Evolutionary conservation across 1,140 invertebrate species (phyloP).

Genomic region (Drosophila sp.): DNA sequence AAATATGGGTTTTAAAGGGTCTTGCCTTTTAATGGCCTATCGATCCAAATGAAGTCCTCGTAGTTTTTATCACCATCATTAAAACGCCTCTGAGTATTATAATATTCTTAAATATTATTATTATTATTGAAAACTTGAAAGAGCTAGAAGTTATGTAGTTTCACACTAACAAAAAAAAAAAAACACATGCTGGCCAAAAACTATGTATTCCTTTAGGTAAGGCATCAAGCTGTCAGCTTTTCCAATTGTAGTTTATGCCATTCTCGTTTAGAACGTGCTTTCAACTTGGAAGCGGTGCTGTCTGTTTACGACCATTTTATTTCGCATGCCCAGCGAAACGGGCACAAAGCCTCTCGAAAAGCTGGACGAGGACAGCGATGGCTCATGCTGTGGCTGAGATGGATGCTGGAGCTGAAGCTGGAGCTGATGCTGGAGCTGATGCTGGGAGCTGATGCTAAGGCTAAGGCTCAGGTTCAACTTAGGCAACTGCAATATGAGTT

Average conservation of each 20-base stretch:
- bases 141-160: background rate
- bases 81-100: too few species aligned
- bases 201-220: background rate
- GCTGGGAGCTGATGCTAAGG: constrained; percentile 28
- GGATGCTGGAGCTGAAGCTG: constrained; percentile 12
- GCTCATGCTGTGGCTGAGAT: constrained; percentile 45
- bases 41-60: too few species aligned
- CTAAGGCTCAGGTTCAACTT: constrained; percentile 28
- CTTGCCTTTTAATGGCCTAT: too few species aligned
- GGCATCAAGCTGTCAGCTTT: constrained; percentile 14
- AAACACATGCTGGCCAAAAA: background rate
- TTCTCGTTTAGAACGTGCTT: constrained; percentile 44
- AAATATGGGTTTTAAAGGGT: too few species aligned
- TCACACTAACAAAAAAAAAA: too few species aligned
- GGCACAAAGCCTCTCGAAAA: constrained; percentile 74
- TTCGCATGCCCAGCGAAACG: constrained; percentile 70
- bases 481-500: constrained; percentile 64
- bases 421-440: constrained; percentile 32
- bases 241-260: background rate
- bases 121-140: too few species aligned
- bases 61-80: too few species aligned
- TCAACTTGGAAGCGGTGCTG: constrained; percentile 64
- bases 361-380: constrained; percentile 41
- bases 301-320: constrained; percentile 79
- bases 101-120: too few species aligned